Conservation (phyloP, 2,888 invertebrate genomes). For the Seladonia tumulorum region DNA sequence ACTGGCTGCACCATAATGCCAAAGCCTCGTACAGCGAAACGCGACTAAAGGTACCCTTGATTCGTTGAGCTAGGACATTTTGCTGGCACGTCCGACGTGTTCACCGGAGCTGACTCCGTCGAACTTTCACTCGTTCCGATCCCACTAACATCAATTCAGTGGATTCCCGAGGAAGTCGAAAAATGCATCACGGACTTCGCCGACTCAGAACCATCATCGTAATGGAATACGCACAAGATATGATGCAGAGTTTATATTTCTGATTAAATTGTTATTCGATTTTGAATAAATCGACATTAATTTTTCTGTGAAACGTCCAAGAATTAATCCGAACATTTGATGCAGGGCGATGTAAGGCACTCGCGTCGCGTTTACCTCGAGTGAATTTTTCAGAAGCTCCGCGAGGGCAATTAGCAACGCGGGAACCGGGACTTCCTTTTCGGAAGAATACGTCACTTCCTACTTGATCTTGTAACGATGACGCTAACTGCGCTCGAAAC, state of each 20-base stretch:
- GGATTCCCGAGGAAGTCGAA: background rate
- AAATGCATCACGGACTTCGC: background rate
- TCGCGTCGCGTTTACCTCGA: background rate
- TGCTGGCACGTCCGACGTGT: background rate
- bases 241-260: background rate
- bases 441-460: constrained; percentile 20
- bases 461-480: constrained; percentile 33
- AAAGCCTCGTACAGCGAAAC: background rate
- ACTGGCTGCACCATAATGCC: background rate
- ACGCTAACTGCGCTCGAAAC: constrained; percentile 12
- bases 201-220: background rate
- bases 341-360: background rate
- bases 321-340: background rate
- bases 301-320: background rate
- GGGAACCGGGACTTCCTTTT: background rate
- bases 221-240: too few relatives aligned
- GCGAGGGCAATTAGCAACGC: constrained; percentile 16
- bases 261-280: background rate
- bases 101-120: background rate
- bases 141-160: background rate
- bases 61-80: background rate
- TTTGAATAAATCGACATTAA: background rate
- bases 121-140: background rate
- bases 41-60: background rate
- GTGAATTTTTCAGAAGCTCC: constrained; percentile 18